Evolutionary conservation across 23 tunicate species (phyloP).

Genomic region (Diplosoma virens): DNA sequence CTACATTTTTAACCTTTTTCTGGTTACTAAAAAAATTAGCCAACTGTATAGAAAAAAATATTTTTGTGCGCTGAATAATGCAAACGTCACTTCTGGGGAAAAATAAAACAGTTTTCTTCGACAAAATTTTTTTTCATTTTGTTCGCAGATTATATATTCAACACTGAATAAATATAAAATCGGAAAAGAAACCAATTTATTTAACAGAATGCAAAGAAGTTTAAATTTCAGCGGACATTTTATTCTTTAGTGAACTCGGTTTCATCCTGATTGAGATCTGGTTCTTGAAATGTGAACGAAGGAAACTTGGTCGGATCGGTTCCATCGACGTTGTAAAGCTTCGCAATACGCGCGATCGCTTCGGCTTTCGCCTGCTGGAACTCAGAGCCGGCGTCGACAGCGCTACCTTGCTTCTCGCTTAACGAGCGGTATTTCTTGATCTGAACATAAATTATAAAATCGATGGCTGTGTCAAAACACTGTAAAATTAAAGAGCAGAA

Average conservation of each 20-base stretch:
- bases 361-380: conserved; percentile 58
- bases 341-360: conserved; percentile 52
- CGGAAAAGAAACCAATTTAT: too few relatives aligned
- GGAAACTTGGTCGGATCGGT: conserved; percentile 74
- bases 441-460: neutral
- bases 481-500: neutral
- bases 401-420: conserved; percentile 68
- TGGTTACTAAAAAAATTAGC: too few relatives aligned
- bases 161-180: too few relatives aligned
- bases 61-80: too few relatives aligned
- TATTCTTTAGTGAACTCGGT: conserved; percentile 15
- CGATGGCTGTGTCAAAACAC: neutral
- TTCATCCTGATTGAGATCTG: conserved; percentile 72
- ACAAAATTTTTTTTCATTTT: too few relatives aligned
- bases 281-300: conserved; percentile 50
- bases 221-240: neutral
- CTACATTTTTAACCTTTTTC: too few relatives aligned
- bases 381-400: conserved; percentile 79
- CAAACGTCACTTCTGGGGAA: too few relatives aligned
- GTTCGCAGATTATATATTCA: too few relatives aligned
- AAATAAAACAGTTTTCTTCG: too few relatives aligned
- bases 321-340: conserved; percentile 55
- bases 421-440: conserved; percentile 29
- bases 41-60: too few relatives aligned
- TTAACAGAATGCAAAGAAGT: too few relatives aligned